Base-by-base conservation (phyloP, 2,113 vertebrate species). In the Hemiscyllium ocellatum region DNA sequence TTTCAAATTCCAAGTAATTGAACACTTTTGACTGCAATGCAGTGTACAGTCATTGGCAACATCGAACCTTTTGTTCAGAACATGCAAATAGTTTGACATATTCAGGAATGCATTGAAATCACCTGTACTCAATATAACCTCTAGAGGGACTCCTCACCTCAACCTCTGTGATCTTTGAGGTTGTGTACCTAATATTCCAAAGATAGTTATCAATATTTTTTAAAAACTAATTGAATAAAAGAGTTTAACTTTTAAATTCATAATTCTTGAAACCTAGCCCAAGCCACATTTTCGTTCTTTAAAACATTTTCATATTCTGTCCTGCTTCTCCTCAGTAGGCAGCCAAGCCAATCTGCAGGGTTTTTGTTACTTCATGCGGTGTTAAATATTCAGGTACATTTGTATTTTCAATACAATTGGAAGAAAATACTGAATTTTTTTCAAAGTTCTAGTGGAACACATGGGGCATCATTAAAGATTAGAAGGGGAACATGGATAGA, bases 41-140 rank as follows among this genome's bases (percentile, higher is more conserved):
- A 29, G 20, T 47, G 42, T 52, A 10, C 52, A 52, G 42, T 95
- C 94, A 33, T 72, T 2, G 22, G 42, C 37, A 76, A 26, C 69
- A 95, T n/a, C 68, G 95, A 96, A 96, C 96, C 96, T 97, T 97
- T 96, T 70, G 96, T 33, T 89, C 76, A 61, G 66, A 96, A 97
- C 96, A 97, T 96, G 97, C 97, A 97, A 97, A 90, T 37, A 96
- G 96, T 98, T 97, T 98, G 97, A 97, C 97, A 98, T 97, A 96
- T 95, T 96, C 96, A 97, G 96, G 96, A 97, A 97, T 96, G 97
- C 95, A 97, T 97, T 98, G 97, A 96, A 97, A 97, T 93, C 1
- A 93, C 97, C 96, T 96, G 72, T 97, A 72, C 42, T 95, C 97
- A 94, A 96, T 96, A 96, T 96, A 94, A 4, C 96, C 96, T 97